Conservation (phyloP, 1,140 invertebrate genomes). For the Trypoxylus dichotomus region DNA sequence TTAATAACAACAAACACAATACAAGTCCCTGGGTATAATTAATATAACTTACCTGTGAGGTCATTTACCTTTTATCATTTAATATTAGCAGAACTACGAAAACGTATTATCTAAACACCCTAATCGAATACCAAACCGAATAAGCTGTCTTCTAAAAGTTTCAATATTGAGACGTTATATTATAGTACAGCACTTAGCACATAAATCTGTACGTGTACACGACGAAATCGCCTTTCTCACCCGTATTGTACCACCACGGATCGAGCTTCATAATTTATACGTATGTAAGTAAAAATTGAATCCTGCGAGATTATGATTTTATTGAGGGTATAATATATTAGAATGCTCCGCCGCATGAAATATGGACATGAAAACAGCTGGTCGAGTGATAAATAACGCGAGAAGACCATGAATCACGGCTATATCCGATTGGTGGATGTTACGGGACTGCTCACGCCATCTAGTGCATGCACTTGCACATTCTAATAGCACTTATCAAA, state of each 20-base stretch:
- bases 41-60: too few relatives aligned
- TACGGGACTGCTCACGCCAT: constrained; percentile 29
- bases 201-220: not conserved
- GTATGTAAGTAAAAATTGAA: constrained; percentile 26
- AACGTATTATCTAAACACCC: not conserved
- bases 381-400: constrained; percentile 26
- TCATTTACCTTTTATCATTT: too few relatives aligned
- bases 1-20: too few relatives aligned
- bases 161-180: not conserved
- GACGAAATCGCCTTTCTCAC: not conserved
- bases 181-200: not conserved
- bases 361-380: constrained; percentile 29
- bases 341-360: constrained; percentile 20
- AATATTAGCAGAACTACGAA: not conserved
- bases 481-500: constrained; percentile 26
- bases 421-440: constrained; percentile 22
- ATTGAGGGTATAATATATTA: constrained; percentile 27
- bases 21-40: too few relatives aligned
- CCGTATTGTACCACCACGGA: not conserved
- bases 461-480: constrained; percentile 23
- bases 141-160: not conserved
- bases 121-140: not conserved
- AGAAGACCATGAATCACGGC: constrained; percentile 22
- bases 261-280: not conserved
- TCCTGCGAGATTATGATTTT: constrained; percentile 18